A percentile compares a stretch with the other conserved stretches of the same genome.
Conservation (phyloP, 2,797 vertebrate genomes). For the Sebastes glaucus region DNA sequence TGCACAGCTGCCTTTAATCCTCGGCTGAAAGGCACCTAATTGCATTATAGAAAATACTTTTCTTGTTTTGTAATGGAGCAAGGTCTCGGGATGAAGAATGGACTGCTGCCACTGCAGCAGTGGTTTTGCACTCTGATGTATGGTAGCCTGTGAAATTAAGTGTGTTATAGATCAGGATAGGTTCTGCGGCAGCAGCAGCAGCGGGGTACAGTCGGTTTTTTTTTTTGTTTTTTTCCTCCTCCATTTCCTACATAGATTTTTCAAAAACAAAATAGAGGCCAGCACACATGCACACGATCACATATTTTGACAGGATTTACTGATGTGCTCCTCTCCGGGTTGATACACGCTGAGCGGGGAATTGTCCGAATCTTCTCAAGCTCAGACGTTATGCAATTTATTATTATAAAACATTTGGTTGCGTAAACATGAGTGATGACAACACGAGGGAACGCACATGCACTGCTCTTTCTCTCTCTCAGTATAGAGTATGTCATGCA, state of each 20-base stretch:
- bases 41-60: constrained; percentile 65
- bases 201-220: background rate
- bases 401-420: constrained; percentile 21
- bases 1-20: constrained; percentile 74
- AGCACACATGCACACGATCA: constrained; percentile 34
- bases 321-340: constrained; percentile 12
- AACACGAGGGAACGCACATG: background rate
- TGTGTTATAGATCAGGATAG: constrained; percentile 28
- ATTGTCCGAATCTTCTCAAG: constrained; percentile 7
- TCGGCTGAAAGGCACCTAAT: constrained; percentile 53
- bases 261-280: constrained; percentile 41
- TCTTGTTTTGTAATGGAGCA: constrained; percentile 61
- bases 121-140: constrained; percentile 44
- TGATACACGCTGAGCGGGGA: background rate
- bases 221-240: background rate
- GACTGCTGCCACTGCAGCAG: constrained; percentile 11
- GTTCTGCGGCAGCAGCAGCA: background rate
- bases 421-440: constrained; percentile 11
- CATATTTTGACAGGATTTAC: constrained; percentile 26
- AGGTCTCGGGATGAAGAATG: constrained; percentile 38
- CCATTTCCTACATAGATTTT: constrained; percentile 18
- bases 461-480: background rate
- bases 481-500: background rate
- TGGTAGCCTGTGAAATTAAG: constrained; percentile 46
- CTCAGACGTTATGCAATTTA: constrained; percentile 29